Base-by-base conservation (phyloP, 2,888 invertebrate genomes). In the Oxyscelio sp. region DNA sequence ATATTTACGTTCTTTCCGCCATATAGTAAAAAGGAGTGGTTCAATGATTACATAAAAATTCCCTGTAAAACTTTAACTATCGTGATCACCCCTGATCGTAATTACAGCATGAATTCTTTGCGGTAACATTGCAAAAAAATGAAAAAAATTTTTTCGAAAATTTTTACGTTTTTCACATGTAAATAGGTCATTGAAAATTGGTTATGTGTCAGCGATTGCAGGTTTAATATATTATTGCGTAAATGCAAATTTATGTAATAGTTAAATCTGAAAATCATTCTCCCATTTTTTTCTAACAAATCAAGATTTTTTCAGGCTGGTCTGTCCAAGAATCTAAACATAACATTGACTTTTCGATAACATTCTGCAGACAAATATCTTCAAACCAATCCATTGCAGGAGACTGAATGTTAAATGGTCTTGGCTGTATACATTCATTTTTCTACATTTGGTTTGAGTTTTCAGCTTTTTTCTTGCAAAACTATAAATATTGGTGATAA, bases 401-500 rank as follows among this genome's bases (percentile, higher is more conserved):
- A 63, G 71, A 34, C n/a, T n/a, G n/a, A n/a, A n/a, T n/a, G n/a
- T n/a, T n/a, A n/a, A n/a, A n/a, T n/a, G n/a, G n/a, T n/a, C n/a
- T n/a, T n/a, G n/a, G n/a, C n/a, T n/a, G n/a, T n/a, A n/a, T n/a
- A n/a, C n/a, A n/a, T n/a, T n/a, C n/a, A n/a, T n/a, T n/a, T n/a
- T 68, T 68, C 70, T 85, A 85, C 79, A n/a, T 15, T 68, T 40
- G 78, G 77, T 19, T 80, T 71, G 24, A 86, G 85, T 83, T 80
- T 40, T 15, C 75, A 78, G 74, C 45, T 24, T 59, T 61, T 74
- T 78, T 85, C 85, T 68, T 81, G 43, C 13, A 85, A 56, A 52
- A 80, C 65, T 15, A 81, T 71, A 31, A 79, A 59, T n/a, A 87
- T 50, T 3, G 81, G 79, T 40, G 68, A 75, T n/a, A 27, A 40